Conservation (phyloP, 2,888 invertebrate species). For the Celastrina argiolus region DNA sequence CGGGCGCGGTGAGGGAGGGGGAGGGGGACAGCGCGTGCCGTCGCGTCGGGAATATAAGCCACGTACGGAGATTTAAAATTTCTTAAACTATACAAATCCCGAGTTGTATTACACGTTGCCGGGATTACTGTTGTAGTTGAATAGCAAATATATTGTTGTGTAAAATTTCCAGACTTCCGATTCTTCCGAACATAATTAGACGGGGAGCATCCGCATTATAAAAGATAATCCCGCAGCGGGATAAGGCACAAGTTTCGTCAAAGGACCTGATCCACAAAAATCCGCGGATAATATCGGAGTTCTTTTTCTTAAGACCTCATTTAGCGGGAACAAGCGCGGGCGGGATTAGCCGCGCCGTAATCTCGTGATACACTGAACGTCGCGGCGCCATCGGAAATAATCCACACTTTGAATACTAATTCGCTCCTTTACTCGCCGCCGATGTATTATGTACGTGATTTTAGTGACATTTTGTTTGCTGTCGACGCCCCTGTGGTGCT, state of each 20-base stretch:
- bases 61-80: background rate
- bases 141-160: background rate
- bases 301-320: conserved; percentile 7
- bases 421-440: background rate
- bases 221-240: conserved; percentile 2
- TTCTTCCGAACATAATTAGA: background rate
- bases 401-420: conserved; percentile 1
- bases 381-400: background rate
- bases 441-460: background rate
- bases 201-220: background rate
- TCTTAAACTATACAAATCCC: background rate
- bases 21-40: background rate
- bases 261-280: conserved; percentile 13
- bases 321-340: conserved; percentile 11
- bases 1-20: background rate
- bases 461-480: background rate
- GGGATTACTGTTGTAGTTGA: background rate
- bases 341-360: conserved; percentile 2
- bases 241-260: conserved; percentile 4
- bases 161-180: background rate
- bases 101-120: background rate
- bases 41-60: conserved; percentile 2
- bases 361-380: background rate
- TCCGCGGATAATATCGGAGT: conserved; percentile 3
- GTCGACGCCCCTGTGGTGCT: too few relatives aligned